Evolutionary conservation across 2,888 invertebrate species (phyloP).

Genomic region (Subacronicta megacephala): DNA sequence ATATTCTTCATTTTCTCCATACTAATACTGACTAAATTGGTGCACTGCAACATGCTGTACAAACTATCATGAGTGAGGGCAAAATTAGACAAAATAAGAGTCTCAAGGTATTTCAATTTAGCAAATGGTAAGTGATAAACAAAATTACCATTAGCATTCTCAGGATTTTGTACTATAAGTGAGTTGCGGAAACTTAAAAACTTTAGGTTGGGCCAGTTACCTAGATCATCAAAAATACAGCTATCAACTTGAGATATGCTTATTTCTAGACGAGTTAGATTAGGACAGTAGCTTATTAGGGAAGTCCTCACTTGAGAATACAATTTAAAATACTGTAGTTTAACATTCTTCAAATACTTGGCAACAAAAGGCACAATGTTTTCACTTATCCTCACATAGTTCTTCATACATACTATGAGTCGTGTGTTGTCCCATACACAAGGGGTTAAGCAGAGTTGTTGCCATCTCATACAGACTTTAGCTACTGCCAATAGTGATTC

Average conservation of each 20-base stretch:
- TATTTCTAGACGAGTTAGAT: conserved; percentile 88
- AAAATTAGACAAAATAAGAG: conserved; percentile 85
- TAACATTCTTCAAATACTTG: conserved; percentile 87
- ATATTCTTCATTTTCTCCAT: conserved; percentile 90
- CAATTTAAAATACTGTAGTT: conserved; percentile 88
- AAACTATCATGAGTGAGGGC: conserved; percentile 84
- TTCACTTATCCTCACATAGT: conserved; percentile 86
- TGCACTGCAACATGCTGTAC: conserved; percentile 85
- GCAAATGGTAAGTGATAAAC: conserved; percentile 87
- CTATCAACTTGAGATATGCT: conserved; percentile 88
- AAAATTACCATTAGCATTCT: conserved; percentile 85
- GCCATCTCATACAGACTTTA: conserved; percentile 86
- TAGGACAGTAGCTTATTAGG: conserved; percentile 85
- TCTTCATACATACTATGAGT: conserved; percentile 88
- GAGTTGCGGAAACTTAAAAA: conserved; percentile 88
- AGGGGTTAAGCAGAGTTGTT: conserved; percentile 84
- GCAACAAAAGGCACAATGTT: conserved; percentile 88
- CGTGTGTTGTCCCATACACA: conserved; percentile 88
- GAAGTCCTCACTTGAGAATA: conserved; percentile 87
- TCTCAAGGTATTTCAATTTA: conserved; percentile 81
- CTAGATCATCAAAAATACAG: conserved; percentile 87
- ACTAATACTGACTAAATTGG: conserved; percentile 84
- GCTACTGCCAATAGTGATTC: conserved; percentile 85
- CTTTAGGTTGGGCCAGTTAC: conserved; percentile 85
- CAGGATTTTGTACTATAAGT: conserved; percentile 83